These are phyloP conservation scores for Ataeniobius toweri DNA, from an alignment of 2,797 vertebrate genomes.

Conservation along the genomic window DNA sequence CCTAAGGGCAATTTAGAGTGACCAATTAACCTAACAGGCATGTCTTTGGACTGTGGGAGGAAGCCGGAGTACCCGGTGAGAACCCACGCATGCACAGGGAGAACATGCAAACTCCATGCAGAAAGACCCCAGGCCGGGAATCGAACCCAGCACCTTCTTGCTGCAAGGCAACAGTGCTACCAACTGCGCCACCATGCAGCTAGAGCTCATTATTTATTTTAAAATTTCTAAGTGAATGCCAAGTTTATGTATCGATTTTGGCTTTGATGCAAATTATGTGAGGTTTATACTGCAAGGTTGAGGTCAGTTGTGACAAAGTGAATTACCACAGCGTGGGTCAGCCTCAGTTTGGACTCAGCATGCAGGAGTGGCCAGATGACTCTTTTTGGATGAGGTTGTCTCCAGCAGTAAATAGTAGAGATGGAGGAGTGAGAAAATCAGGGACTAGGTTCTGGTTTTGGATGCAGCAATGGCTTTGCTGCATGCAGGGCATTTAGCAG, in stretches of 20 bases:
- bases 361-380: conserved; percentile 47
- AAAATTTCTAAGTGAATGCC: background rate
- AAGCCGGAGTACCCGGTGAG: too few species aligned
- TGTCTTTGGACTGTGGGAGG: too few species aligned
- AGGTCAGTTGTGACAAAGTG: background rate
- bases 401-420: conserved; percentile 36
- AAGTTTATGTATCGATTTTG: background rate
- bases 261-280: background rate
- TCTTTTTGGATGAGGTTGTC: conserved; percentile 15
- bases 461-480: conserved; percentile 35
- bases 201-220: too few species aligned
- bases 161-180: too few species aligned
- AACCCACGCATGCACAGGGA: too few species aligned
- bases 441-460: conserved; percentile 57
- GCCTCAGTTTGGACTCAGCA: conserved; percentile 39
- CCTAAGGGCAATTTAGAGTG: too few species aligned
- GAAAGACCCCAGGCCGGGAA: too few species aligned
- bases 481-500: conserved; percentile 39
- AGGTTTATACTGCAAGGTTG: background rate
- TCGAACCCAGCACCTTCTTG: too few species aligned
- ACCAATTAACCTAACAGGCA: too few species aligned
- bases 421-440: conserved; percentile 48
- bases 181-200: too few species aligned
- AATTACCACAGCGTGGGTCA: conserved; percentile 42
- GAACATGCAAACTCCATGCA: too few species aligned